A percentile compares a stretch with the other conserved stretches of the same genome.
phyloP scores from a whole-genome alignment of 2,888 invertebrate species.

The Tachystola acroxantha region DNA sequence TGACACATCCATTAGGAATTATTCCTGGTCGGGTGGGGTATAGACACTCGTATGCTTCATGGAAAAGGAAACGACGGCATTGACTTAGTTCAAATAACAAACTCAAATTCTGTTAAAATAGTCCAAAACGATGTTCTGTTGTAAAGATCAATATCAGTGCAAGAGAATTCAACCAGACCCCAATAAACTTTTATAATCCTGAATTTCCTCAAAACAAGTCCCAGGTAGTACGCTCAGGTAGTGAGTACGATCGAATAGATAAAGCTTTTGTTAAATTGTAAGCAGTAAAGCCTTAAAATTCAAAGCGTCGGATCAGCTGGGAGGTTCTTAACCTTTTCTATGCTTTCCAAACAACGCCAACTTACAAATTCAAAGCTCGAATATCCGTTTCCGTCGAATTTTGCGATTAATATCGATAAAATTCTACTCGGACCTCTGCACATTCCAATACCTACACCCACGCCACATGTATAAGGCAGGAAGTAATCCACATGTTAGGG shows the following conservation, averaged over 20 bases:
- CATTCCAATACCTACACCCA: background rate
- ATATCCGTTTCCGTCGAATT: slow-evolving; percentile 38
- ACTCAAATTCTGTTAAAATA: background rate
- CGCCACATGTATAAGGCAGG: too few relatives aligned
- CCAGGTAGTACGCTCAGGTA: background rate
- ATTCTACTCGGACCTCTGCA: background rate
- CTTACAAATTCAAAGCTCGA: slow-evolving; percentile 36
- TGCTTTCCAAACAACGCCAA: slow-evolving; percentile 9
- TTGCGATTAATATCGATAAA: background rate
- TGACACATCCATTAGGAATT: slow-evolving; percentile 68
- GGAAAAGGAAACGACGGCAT: background rate
- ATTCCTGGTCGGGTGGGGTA: background rate
- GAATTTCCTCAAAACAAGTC: background rate
- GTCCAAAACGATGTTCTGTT: background rate
- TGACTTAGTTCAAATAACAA: background rate
- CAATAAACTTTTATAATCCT: background rate
- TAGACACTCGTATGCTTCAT: background rate
- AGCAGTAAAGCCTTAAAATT: background rate
- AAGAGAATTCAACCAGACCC: background rate
- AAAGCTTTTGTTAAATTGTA: background rate
- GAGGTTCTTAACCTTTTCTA: slow-evolving; percentile 12
- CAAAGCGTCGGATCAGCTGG: slow-evolving; percentile 4
- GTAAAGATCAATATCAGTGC: background rate
- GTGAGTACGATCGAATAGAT: background rate
- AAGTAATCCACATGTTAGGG: too few relatives aligned